Percentiles rank a stretch among this genome's conserved stretches.
Evolutionary conservation across 2,888 invertebrate genomes (phyloP).

Genomic region (Calliphora vomitoria): DNA sequence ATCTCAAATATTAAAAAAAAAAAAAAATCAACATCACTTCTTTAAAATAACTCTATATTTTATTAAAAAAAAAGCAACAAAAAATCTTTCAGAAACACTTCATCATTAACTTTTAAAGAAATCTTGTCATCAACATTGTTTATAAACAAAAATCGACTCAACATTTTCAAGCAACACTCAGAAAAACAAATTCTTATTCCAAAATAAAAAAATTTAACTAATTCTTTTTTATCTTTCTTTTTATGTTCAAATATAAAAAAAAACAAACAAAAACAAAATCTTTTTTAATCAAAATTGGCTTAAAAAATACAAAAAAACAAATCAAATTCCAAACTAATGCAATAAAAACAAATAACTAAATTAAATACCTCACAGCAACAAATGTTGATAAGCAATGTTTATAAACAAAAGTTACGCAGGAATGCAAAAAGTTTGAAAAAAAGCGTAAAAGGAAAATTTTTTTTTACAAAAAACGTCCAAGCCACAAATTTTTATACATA

Average conservation of each 20-base stretch:
- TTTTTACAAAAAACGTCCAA: conserved; percentile 52
- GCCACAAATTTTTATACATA: conserved; percentile 33
- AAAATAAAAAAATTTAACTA: conserved; percentile 64
- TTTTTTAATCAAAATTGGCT: conserved; percentile 66
- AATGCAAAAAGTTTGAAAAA: conserved; percentile 20
- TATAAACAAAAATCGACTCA: conserved; percentile 71
- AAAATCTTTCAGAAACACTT: conserved; percentile 61
- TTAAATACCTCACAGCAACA: conserved; percentile 63
- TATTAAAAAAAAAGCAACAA: conserved; percentile 47
- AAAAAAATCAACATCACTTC: conserved; percentile 64
- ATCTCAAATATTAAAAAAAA: conserved; percentile 54
- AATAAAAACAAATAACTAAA: conserved; percentile 47
- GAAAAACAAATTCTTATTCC: conserved; percentile 58
- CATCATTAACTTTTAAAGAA: conserved; percentile 65
- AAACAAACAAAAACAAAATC: conserved; percentile 40
- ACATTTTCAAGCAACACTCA: conserved; percentile 69
- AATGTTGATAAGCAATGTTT: conserved; percentile 74
- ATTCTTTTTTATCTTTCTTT: conserved; percentile 73
- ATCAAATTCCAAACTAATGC: conserved; percentile 44
- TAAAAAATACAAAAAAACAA: conserved; percentile 26
- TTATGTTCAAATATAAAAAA: conserved; percentile 67
- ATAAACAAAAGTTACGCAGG: conserved; percentile 59
- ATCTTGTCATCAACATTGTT: conserved; percentile 75
- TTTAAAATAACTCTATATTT: conserved; percentile 48
- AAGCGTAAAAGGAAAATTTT: conserved; percentile 24